phyloP scores from a whole-genome alignment of 2,797 vertebrate species.

The Enteromius argenteus region DNA sequence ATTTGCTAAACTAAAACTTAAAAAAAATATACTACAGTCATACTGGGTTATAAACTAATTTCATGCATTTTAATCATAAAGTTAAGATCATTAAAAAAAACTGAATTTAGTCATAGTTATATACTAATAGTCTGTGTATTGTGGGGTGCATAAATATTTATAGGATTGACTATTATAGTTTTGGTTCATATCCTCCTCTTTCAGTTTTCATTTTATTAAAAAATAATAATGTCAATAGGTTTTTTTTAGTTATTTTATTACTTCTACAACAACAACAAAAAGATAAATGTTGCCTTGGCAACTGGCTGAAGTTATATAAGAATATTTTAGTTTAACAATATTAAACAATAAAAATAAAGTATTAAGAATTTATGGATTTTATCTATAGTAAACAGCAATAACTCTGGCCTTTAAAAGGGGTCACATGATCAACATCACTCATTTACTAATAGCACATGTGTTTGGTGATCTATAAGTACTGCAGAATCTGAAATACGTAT shows the following conservation, averaged over 20 bases:
- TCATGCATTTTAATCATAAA: background rate
- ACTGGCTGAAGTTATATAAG: too few relatives aligned
- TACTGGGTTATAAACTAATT: background rate
- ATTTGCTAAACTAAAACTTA: background rate
- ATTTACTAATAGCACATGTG: background rate
- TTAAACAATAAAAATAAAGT: background rate
- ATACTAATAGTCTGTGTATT: background rate
- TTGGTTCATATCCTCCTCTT: background rate
- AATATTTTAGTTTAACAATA: background rate
- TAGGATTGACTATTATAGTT: background rate
- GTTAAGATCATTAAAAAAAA: too few relatives aligned
- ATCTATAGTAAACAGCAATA: background rate
- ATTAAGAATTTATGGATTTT: background rate
- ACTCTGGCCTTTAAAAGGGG: background rate
- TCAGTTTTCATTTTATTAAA: background rate
- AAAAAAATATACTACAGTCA: background rate
- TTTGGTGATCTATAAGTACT: background rate
- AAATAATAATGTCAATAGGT: too few relatives aligned
- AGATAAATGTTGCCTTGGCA: background rate
- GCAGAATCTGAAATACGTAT: background rate
- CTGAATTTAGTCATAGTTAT: background rate
- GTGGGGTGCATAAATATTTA: background rate
- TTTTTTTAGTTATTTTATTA: background rate
- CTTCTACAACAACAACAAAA: background rate
- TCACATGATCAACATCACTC: background rate